A percentile compares a stretch with the other conserved stretches of the same genome.
Evolutionary conservation across 2,113 vertebrate species (phyloP).

Genomic region (Pseudorectes ferrugineus): DNA sequence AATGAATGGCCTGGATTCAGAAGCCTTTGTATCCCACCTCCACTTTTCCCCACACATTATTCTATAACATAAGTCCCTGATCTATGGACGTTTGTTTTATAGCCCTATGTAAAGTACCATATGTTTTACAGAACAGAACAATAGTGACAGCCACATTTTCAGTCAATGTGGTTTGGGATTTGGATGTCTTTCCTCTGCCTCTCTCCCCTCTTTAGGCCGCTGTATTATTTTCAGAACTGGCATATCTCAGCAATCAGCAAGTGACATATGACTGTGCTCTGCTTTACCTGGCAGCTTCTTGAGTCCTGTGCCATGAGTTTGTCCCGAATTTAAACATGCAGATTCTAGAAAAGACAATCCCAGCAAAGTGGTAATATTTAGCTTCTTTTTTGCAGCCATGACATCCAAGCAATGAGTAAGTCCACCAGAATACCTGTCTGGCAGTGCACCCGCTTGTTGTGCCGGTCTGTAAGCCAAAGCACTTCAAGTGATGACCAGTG

Average conservation of each 20-base stretch:
- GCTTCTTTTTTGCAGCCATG: background rate
- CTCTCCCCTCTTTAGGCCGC: background rate
- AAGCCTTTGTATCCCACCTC: background rate
- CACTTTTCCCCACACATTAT: background rate
- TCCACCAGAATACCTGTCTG: constrained; percentile 53
- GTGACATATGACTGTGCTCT: background rate
- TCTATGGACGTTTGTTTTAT: background rate
- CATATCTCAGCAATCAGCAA: background rate
- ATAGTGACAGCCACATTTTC: constrained; percentile 9
- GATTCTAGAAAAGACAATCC: background rate
- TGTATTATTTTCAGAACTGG: background rate
- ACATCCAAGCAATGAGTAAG: constrained; percentile 1
- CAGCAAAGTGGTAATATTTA: background rate
- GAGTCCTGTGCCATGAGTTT: background rate
- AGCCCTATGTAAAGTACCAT: background rate
- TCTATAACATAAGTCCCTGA: background rate
- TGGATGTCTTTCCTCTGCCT: background rate
- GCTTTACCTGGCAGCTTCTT: background rate
- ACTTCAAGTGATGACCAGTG: constrained; percentile 68
- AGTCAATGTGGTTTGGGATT: background rate
- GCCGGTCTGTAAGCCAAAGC: constrained; percentile 33
- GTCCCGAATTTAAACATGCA: background rate
- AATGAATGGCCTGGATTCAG: background rate
- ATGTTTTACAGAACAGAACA: constrained; percentile 24
- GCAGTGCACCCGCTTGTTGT: background rate